A percentile compares a stretch with the other conserved stretches of the same genome.
Conservation (phyloP, 2,113 vertebrate species). For the Neodontobutis hainanensis region DNA sequence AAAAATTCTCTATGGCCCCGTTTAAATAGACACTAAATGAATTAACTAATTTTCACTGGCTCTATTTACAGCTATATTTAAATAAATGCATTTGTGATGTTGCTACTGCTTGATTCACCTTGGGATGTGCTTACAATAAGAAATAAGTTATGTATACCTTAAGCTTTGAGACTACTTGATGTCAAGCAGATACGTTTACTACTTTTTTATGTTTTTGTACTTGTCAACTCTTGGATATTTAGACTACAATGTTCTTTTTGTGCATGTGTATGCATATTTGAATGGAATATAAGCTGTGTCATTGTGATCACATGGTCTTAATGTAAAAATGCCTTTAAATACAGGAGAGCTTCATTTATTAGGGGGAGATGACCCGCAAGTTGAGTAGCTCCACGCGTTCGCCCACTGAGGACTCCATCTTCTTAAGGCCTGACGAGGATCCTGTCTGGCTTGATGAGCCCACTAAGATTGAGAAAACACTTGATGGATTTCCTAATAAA, state of each 20-base stretch:
- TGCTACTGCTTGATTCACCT: too few relatives aligned
- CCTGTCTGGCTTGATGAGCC: constrained; percentile 72
- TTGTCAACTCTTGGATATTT: too few relatives aligned
- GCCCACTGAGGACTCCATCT: constrained; percentile 74
- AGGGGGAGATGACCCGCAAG: constrained; percentile 72
- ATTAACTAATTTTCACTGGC: too few relatives aligned
- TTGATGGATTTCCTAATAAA: constrained; percentile 45
- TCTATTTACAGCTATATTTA: too few relatives aligned
- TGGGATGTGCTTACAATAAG: too few relatives aligned
- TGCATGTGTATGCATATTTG: neutral
- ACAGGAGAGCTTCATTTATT: constrained; percentile 23
- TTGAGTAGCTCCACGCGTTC: constrained; percentile 75
- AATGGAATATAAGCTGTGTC: neutral
- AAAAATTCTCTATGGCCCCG: too few relatives aligned
- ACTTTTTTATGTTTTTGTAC: too few relatives aligned
- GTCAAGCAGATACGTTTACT: too few relatives aligned
- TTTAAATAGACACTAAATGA: too few relatives aligned
- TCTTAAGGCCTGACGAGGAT: constrained; percentile 70
- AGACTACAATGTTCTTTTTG: neutral
- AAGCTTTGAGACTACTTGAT: too few relatives aligned
- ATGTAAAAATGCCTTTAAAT: constrained; percentile 10
- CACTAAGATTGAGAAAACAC: constrained; percentile 50
- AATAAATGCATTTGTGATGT: too few relatives aligned
- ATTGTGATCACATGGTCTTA: neutral
- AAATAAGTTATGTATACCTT: too few relatives aligned